Percentiles rank a stretch among this genome's conserved stretches.
Conservation (phyloP, 2,888 invertebrate species). For the Gisinianus flammeolus region DNA sequence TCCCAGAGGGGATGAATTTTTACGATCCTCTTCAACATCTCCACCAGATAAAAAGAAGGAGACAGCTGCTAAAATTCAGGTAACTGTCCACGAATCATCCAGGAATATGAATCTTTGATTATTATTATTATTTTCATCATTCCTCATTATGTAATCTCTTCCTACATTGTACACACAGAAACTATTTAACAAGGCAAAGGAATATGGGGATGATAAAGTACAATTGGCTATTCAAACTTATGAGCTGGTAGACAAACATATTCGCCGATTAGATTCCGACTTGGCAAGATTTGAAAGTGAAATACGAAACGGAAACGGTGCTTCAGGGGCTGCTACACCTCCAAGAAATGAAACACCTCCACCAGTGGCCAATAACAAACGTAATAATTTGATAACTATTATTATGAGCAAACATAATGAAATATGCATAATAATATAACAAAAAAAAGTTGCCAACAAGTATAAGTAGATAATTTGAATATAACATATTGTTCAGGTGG, state of each 20-base stretch:
- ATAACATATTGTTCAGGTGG: constrained; percentile 43
- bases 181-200: constrained; percentile 90
- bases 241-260: constrained; percentile 93
- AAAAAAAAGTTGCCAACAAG: neutral
- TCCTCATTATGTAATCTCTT: neutral
- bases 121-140: neutral
- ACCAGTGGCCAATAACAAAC: constrained; percentile 47
- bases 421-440: neutral
- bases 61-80: constrained; percentile 75
- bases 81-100: constrained; percentile 28
- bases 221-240: constrained; percentile 97
- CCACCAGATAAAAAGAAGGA: constrained; percentile 81
- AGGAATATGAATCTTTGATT: too few relatives aligned
- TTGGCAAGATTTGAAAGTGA: constrained; percentile 95
- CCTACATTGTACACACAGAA: constrained; percentile 66
- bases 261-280: constrained; percentile 92
- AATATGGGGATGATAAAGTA: constrained; percentile 96
- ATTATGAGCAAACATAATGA: neutral
- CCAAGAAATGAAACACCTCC: constrained; percentile 48
- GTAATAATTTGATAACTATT: constrained; percentile 32
- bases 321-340: constrained; percentile 62
- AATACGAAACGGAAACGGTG: constrained; percentile 81
- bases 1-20: constrained; percentile 79
- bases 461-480: neutral
- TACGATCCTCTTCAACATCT: constrained; percentile 75